These are phyloP conservation scores for Harpegnathos saltator DNA, from an alignment of 1,140 invertebrate genomes.

Conservation along the genomic window DNA sequence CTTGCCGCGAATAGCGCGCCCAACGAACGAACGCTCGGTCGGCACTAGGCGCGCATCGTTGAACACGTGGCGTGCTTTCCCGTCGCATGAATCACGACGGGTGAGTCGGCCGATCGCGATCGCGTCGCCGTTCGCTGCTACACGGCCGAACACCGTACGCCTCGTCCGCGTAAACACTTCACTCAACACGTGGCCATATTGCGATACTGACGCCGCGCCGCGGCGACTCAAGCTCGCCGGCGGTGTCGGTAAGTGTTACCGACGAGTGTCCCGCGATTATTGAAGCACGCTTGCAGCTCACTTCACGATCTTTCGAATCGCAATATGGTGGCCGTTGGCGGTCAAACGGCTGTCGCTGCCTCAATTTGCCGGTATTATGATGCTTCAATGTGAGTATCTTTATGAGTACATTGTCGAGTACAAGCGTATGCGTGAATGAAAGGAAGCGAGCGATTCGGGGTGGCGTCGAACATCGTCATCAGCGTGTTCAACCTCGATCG, in stretches of 20 bases:
- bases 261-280: not conserved
- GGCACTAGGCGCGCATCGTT: constrained; percentile 25
- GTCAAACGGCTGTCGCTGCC: too few species aligned
- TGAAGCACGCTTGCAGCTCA: not conserved
- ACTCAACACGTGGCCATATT: constrained; percentile 83
- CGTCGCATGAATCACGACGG: constrained; percentile 31
- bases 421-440: too few species aligned
- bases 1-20: constrained; percentile 16
- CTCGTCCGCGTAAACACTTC: constrained; percentile 75
- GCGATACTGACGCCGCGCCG: constrained; percentile 71
- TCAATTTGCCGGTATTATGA: too few species aligned
- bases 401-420: too few species aligned
- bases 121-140: not conserved
- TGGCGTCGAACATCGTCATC: too few species aligned
- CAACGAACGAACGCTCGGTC: not conserved
- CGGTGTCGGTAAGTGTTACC: not conserved
- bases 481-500: too few species aligned
- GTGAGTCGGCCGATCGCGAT: not conserved
- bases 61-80: constrained; percentile 9
- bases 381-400: too few species aligned
- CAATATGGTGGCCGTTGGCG: too few species aligned
- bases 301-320: constrained; percentile 3
- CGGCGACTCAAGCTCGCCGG: not conserved
- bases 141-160: not conserved
- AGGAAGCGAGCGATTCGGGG: too few species aligned